Conservation (phyloP, 2,888 invertebrate species). For the Brachyptera putata region DNA sequence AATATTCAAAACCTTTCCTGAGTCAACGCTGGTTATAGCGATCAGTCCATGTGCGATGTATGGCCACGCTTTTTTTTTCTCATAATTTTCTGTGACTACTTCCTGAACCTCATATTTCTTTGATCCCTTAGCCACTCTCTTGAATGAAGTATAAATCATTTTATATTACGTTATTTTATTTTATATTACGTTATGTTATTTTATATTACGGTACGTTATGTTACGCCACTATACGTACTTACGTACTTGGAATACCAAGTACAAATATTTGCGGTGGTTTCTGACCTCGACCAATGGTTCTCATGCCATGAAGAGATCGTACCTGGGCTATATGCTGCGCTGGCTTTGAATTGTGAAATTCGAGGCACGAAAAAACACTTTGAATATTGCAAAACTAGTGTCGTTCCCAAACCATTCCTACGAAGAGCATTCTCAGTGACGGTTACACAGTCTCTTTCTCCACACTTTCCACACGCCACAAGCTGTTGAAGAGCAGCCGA, state of each 20-base stretch:
- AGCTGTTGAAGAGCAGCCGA: not conserved
- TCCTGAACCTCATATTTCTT: not conserved
- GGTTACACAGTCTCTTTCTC: not conserved
- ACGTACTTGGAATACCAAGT: not conserved
- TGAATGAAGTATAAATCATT: not conserved
- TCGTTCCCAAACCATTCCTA: not conserved
- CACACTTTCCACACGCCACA: not conserved
- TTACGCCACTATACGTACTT: too few relatives aligned
- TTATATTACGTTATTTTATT: too few relatives aligned
- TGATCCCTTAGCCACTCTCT: not conserved
- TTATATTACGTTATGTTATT: too few relatives aligned
- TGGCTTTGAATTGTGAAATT: not conserved
- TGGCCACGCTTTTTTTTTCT: conserved; percentile 1
- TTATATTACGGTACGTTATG: too few relatives aligned
- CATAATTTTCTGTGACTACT: not conserved
- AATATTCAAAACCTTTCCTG: conserved; percentile 14
- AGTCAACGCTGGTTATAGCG: conserved; percentile 4
- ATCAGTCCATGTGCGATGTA: conserved; percentile 13
- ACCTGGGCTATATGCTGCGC: not conserved
- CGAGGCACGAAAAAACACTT: not conserved
- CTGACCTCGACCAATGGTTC: not conserved
- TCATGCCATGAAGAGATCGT: not conserved
- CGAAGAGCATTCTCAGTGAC: not conserved
- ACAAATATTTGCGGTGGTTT: not conserved
- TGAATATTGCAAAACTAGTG: not conserved